phyloP scores from a whole-genome alignment of 2,888 invertebrate genomes.

The Serrognathus titanus region DNA sequence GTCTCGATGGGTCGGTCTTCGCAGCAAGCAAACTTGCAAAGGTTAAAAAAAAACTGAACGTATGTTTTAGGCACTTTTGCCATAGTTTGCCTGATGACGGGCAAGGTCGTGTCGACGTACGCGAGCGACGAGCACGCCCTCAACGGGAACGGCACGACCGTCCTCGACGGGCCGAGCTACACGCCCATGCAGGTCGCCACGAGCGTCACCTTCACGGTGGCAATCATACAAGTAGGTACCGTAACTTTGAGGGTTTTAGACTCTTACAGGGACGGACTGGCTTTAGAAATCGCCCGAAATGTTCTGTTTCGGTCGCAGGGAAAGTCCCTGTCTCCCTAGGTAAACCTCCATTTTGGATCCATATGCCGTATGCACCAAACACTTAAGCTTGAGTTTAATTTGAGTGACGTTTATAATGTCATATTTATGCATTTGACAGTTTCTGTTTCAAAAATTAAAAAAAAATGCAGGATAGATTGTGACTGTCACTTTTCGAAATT shows the following conservation, averaged over 20 bases:
- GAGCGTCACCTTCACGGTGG: conserved; percentile 72
- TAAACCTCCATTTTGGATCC: too few species aligned
- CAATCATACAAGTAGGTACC: conserved; percentile 67
- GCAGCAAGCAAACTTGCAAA: background rate
- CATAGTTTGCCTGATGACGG: conserved; percentile 86
- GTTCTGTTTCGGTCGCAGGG: too few species aligned
- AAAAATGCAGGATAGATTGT: too few species aligned
- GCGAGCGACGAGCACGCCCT: conserved; percentile 38
- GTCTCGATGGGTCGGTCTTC: conserved; percentile 73
- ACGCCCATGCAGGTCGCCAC: conserved; percentile 69
- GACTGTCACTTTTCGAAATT: background rate
- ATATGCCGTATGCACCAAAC: too few species aligned
- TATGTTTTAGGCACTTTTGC: conserved; percentile 68
- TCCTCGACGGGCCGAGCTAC: conserved; percentile 29
- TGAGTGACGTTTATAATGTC: too few species aligned
- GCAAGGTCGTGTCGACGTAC: conserved; percentile 66
- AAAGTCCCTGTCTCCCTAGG: too few species aligned
- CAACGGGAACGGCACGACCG: background rate
- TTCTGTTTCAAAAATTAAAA: too few species aligned
- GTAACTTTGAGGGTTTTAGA: background rate
- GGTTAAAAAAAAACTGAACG: background rate
- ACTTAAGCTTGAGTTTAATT: too few species aligned
- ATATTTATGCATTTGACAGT: too few species aligned
- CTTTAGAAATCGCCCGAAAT: too few species aligned
- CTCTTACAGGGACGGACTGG: too few species aligned